Evolutionary conservation across 2,888 invertebrate genomes (phyloP).

Genomic region (Drosophila merina): DNA sequence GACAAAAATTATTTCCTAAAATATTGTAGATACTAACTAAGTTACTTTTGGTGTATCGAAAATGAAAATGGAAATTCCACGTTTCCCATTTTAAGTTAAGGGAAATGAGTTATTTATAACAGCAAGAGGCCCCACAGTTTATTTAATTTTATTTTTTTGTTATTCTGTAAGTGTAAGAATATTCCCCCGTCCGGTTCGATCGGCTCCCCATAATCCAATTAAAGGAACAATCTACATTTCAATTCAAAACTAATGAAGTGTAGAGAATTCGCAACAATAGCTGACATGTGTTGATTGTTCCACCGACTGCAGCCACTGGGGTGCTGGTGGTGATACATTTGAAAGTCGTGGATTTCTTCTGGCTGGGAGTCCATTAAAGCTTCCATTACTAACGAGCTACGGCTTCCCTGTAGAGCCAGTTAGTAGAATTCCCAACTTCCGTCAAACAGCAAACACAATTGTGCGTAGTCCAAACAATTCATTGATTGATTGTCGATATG

Average conservation of each 20-base stretch:
- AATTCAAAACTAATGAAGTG: constrained; percentile 80
- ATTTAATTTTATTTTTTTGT: not conserved
- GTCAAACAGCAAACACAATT: constrained; percentile 56
- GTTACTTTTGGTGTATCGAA: too few species aligned
- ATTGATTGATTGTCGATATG: constrained; percentile 70
- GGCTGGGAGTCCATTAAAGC: constrained; percentile 13
- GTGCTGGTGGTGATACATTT: constrained; percentile 48
- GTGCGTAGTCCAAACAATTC: constrained; percentile 63
- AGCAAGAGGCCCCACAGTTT: not conserved
- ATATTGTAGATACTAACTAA: not conserved
- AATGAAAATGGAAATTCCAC: too few species aligned
- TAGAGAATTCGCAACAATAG: constrained; percentile 75
- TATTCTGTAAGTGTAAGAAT: constrained; percentile 9
- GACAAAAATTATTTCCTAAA: not conserved
- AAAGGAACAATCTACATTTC: constrained; percentile 81
- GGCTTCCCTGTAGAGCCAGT: constrained; percentile 34
- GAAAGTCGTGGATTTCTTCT: constrained; percentile 63
- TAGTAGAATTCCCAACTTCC: constrained; percentile 59
- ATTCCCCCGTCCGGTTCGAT: constrained; percentile 57
- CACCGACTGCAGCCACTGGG: constrained; percentile 53
- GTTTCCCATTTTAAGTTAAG: not conserved
- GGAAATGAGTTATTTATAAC: not conserved
- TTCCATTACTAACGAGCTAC: constrained; percentile 47
- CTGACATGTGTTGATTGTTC: constrained; percentile 65
- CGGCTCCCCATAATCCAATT: constrained; percentile 71